Conservation (phyloP, 1,140 invertebrate genomes). For the Hycleus phaleratus region DNA sequence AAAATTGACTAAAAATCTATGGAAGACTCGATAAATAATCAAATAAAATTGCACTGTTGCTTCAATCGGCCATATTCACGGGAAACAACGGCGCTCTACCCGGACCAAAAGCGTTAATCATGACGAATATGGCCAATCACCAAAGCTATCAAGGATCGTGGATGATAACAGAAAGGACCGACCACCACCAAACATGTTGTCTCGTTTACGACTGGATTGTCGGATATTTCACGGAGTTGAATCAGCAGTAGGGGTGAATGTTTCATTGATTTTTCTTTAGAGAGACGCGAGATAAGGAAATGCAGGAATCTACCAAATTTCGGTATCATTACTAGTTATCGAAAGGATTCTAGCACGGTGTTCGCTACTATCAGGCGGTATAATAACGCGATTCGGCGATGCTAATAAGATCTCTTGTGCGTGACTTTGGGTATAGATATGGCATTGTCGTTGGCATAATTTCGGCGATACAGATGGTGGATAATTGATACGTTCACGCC, state of each 20-base stretch:
- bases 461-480: constrained; percentile 47
- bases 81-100: constrained; percentile 10
- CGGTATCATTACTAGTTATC: constrained; percentile 57
- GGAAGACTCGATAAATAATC: constrained; percentile 17
- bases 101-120: constrained; percentile 21
- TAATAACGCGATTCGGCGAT: constrained; percentile 47
- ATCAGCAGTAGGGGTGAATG: constrained; percentile 14
- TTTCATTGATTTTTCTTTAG: constrained; percentile 26
- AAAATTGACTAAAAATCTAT: constrained; percentile 2
- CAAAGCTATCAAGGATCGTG: constrained; percentile 17
- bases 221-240: background rate
- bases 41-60: background rate
- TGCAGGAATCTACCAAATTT: constrained; percentile 57
- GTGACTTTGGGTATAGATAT: constrained; percentile 36
- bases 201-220: background rate
- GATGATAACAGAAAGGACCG: constrained; percentile 13
- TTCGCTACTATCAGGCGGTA: constrained; percentile 47
- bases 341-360: constrained; percentile 47
- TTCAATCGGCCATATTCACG: constrained; percentile 32
- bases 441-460: constrained; percentile 24
- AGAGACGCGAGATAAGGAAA: background rate
- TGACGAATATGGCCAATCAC: constrained; percentile 34
- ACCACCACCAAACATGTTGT: constrained; percentile 29
- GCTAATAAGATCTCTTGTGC: constrained; percentile 40
- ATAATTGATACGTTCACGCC: constrained; percentile 61